Percentiles rank a stretch among this genome's conserved stretches.
Conservation (phyloP, 2,797 vertebrate genomes). For the Anniella stebbinsi region DNA sequence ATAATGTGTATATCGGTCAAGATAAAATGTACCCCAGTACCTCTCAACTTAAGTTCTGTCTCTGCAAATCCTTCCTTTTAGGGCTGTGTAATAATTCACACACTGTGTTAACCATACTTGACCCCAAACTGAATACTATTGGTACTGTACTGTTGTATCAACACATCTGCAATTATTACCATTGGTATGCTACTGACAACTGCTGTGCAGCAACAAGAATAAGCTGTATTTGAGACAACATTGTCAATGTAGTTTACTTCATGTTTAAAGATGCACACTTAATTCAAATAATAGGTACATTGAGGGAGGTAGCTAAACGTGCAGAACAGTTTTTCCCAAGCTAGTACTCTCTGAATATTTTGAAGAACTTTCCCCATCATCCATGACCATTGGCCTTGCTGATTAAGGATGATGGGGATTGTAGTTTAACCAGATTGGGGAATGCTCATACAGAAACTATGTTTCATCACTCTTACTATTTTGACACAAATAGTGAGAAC, state of each 20-base stretch:
- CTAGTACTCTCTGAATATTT: too few species aligned
- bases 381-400: too few species aligned
- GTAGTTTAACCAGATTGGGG: too few species aligned
- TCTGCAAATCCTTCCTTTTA: background rate
- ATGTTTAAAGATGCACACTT: background rate
- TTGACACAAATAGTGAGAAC: background rate
- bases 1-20: background rate
- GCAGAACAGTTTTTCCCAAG: too few species aligned
- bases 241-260: background rate
- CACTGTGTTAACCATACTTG: background rate
- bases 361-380: too few species aligned
- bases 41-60: background rate
- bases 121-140: background rate
- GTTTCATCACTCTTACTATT: background rate
- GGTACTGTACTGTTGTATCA: background rate
- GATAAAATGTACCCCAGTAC: background rate
- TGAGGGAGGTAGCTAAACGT: too few species aligned
- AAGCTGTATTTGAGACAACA: background rate
- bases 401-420: too few species aligned
- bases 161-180: background rate
- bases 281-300: background rate
- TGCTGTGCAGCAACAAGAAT: background rate
- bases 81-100: background rate
- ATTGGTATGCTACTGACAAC: background rate
- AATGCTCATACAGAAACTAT: background rate